phyloP scores from a whole-genome alignment of 2,113 vertebrate genomes.

The Loxodonta africana region DNA sequence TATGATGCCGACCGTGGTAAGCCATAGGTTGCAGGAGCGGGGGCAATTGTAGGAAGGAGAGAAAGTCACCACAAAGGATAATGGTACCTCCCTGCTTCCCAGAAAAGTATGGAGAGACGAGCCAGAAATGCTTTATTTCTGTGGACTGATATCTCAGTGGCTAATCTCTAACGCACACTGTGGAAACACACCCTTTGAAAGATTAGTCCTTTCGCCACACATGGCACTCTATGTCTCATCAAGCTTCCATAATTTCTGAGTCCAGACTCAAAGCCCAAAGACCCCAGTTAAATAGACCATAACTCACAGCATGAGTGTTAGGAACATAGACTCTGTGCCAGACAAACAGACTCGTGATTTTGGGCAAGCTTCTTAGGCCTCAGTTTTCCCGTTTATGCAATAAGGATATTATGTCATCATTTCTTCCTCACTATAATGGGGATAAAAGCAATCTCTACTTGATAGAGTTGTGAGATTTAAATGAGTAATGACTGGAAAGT shows the following conservation, averaged over 20 bases:
- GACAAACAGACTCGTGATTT: background rate
- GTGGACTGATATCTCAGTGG: background rate
- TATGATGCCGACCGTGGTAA: conserved; percentile 98
- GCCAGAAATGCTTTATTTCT: conserved; percentile 14
- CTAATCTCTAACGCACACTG: background rate
- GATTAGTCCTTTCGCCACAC: background rate
- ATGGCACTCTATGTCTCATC: background rate
- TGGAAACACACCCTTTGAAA: conserved; percentile 26
- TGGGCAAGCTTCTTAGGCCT: background rate
- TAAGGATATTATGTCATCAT: background rate
- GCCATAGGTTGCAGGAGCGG: conserved; percentile 34
- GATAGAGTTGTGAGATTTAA: background rate
- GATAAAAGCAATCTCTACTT: background rate
- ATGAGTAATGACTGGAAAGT: background rate
- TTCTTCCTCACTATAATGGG: background rate
- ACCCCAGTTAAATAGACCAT: background rate
- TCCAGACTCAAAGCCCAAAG: background rate
- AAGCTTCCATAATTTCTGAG: background rate
- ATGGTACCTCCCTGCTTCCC: background rate
- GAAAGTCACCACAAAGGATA: background rate
- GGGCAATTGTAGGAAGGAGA: background rate
- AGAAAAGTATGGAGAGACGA: background rate
- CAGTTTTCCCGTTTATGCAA: background rate
- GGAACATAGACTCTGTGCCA: background rate
- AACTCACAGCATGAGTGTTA: background rate